Evolutionary conservation across 2,888 invertebrate genomes (phyloP).

Genomic region (Clostera curtula): DNA sequence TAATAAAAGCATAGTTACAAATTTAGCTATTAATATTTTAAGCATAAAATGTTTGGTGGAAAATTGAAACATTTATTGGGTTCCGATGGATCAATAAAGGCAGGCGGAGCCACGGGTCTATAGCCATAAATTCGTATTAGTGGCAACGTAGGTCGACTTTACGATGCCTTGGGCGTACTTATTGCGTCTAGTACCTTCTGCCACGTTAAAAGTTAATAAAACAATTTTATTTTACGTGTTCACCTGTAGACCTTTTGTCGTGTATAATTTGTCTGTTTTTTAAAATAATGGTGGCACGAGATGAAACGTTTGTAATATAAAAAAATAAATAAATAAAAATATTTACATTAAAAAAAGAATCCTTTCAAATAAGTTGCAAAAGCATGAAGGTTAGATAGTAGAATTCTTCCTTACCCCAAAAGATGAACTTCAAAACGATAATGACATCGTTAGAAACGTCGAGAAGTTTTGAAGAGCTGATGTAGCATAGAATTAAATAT

Average conservation of each 20-base stretch:
- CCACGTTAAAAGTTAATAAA: constrained; percentile 46
- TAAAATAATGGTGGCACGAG: too few species aligned
- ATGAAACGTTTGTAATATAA: too few species aligned
- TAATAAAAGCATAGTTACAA: too few species aligned
- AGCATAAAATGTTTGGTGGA: constrained; percentile 42
- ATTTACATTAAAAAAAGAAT: background rate
- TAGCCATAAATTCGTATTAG: constrained; percentile 72
- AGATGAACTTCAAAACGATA: constrained; percentile 34
- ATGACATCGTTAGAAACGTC: constrained; percentile 49
- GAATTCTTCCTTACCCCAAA: constrained; percentile 35
- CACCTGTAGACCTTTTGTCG: too few species aligned
- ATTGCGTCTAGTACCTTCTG: constrained; percentile 56
- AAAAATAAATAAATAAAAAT: background rate
- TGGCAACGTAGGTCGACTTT: constrained; percentile 71
- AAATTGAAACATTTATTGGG: constrained; percentile 68
- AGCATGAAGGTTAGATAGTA: constrained; percentile 34
- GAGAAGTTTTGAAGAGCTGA: constrained; percentile 29
- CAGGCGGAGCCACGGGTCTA: constrained; percentile 45
- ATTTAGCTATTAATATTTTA: too few species aligned
- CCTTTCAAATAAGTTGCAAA: constrained; percentile 22
- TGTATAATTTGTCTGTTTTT: too few species aligned
- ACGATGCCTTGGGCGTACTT: constrained; percentile 63
- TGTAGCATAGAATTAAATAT: constrained; percentile 8
- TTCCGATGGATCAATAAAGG: constrained; percentile 55
- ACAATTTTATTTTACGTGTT: constrained; percentile 21